These are phyloP conservation scores for Noctua fimbriata DNA, from an alignment of 2,888 invertebrate genomes.

Conservation along the genomic window DNA sequence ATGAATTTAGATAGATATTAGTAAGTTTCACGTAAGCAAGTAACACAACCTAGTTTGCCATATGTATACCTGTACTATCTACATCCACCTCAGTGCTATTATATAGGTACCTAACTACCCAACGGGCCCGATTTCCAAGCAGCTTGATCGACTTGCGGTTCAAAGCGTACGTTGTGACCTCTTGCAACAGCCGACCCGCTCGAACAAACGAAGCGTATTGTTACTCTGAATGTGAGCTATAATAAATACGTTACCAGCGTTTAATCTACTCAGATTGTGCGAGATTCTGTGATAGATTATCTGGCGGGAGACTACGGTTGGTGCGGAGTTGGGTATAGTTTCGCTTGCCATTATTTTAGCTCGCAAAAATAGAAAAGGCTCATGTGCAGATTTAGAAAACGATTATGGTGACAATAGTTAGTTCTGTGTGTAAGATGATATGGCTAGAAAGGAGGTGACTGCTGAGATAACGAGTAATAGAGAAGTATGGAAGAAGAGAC, in stretches of 20 bases:
- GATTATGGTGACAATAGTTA: no score
- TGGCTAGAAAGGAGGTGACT: no score
- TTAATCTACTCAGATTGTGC: conserved; percentile 77
- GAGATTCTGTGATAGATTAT: conserved; percentile 75
- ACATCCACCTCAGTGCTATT: not conserved
- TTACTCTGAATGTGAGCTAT: conserved; percentile 62
- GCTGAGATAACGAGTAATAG: no score
- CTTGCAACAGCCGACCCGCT: conserved; percentile 40
- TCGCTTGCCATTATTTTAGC: not conserved
- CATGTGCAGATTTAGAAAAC: no score
- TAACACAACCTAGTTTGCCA: not conserved
- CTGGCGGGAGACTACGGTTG: conserved; percentile 33
- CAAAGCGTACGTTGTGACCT: conserved; percentile 58
- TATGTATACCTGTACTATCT: not conserved
- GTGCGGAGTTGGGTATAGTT: conserved; percentile 40
- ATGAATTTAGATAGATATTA: not conserved
- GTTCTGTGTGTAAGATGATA: no score
- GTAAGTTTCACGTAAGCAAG: not conserved
- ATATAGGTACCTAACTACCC: not conserved
- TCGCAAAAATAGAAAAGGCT: no score
- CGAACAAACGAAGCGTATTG: conserved; percentile 67
- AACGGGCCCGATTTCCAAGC: conserved; percentile 42
- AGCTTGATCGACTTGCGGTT: conserved; percentile 46
- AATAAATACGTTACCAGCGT: conserved; percentile 73
- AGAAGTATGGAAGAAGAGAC: no score